Evolutionary conservation across 2,888 invertebrate species (phyloP).

Genomic region (Hemicrepidius hirtus): DNA sequence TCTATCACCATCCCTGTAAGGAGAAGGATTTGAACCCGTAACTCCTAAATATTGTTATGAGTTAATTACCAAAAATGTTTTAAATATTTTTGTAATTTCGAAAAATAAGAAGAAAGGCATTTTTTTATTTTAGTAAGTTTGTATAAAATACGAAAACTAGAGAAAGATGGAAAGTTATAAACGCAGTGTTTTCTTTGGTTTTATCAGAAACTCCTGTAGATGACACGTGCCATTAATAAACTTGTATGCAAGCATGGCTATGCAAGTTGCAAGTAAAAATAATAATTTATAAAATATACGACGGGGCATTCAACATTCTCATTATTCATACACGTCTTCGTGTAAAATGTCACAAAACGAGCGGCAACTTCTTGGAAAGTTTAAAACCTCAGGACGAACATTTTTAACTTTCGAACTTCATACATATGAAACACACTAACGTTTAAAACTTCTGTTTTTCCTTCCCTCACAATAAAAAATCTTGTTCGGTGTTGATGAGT

Average conservation of each 20-base stretch:
- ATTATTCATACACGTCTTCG: slow-evolving; percentile 42
- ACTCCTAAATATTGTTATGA: too few species aligned
- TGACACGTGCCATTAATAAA: slow-evolving; percentile 32
- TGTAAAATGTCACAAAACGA: slow-evolving; percentile 46
- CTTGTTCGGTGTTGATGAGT: not conserved
- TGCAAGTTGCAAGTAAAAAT: slow-evolving; percentile 22
- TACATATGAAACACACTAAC: slow-evolving; percentile 43
- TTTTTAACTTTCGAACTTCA: slow-evolving; percentile 44
- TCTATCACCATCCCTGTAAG: too few species aligned
- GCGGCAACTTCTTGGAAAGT: slow-evolving; percentile 44
- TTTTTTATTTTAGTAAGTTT: too few species aligned
- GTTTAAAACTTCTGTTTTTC: slow-evolving; percentile 33
- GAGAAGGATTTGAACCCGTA: too few species aligned
- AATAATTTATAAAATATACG: slow-evolving; percentile 29
- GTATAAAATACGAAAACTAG: too few species aligned
- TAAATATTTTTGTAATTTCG: too few species aligned
- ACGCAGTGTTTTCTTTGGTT: not conserved
- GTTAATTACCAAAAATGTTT: too few species aligned
- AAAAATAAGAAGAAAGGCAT: too few species aligned
- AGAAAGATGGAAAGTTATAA: too few species aligned
- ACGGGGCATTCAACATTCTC: slow-evolving; percentile 13
- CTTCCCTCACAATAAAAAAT: slow-evolving; percentile 3
- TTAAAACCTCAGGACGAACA: slow-evolving; percentile 42
- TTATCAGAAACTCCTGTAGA: slow-evolving; percentile 1
- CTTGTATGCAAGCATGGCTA: slow-evolving; percentile 9